Evolutionary conservation across 2,113 vertebrate genomes (phyloP), one percentile per base, ranked within the genome.

Genomic region (Sylvia atricapilla): DNA sequence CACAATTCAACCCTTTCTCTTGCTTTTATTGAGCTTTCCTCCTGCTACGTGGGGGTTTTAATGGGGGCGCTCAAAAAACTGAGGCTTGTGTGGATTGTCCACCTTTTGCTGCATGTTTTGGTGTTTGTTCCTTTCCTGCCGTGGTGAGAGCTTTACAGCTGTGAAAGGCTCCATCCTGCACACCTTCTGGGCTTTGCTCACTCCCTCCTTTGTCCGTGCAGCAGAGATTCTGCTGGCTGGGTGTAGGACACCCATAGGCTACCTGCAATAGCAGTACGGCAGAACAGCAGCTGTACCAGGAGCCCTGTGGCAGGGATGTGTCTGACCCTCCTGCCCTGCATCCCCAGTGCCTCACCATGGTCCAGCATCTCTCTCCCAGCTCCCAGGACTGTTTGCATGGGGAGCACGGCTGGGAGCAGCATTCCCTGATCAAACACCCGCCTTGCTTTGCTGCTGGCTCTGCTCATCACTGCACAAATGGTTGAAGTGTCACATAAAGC

Each of bases 261-360:
- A 5, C 27, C 74, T 22, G 50, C 24, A 86, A 47, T 4, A 46
- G 47, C 43, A 22, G 15, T 21, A 0, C 3, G 44, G 33, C 31
- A 85, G 17, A 83, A 9, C 1, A 66, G 49, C 30, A 67, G 30
- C 47, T 62, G 35, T 59, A 22, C 5, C 35, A 33, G 67, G 27
- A 93, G 43, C 37, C 25, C 44, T 6, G 13, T 2, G 4, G 6
- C 64, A 49, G 39, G 47, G 39, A 23, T 8, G 8, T 39, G 18
- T 50, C 33, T n/a, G 46, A 47, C 17, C 53, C 22, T 58, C 23
- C 67, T 27, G 16, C 22, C 16, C 58, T 44, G 17, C 35, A 47
- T 27, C 0, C 0, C 46, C 10, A 33, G 76, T 0, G 0, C 64
- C 69, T 46, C 23, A 22, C 28, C 13, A 0, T 20, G 27, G 66